phyloP scores from a whole-genome alignment of 2,888 invertebrate genomes.

The Seira ritae region DNA sequence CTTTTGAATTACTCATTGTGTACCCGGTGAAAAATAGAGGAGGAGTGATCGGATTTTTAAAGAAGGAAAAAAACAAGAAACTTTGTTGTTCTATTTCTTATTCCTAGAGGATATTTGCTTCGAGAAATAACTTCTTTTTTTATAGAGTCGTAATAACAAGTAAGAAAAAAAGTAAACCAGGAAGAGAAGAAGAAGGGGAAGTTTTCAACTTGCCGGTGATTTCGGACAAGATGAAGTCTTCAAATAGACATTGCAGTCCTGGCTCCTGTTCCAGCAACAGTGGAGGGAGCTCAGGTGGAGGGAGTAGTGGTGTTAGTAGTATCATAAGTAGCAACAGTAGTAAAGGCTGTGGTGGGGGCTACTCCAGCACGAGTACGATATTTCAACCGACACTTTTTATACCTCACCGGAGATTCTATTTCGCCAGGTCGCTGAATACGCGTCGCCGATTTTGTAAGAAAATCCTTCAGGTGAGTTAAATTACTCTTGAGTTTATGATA shows the following conservation, averaged over 20 bases:
- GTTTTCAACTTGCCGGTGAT: constrained; percentile 29
- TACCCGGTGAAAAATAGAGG: not conserved
- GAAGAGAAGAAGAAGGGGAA: not conserved
- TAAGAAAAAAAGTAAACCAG: not conserved
- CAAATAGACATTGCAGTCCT: constrained; percentile 57
- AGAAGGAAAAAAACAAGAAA: constrained; percentile 33
- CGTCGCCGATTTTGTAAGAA: constrained; percentile 74
- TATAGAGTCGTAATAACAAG: not conserved
- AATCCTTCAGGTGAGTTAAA: constrained; percentile 73
- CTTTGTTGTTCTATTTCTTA: constrained; percentile 31
- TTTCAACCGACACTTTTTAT: constrained; percentile 72
- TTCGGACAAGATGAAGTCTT: constrained; percentile 58
- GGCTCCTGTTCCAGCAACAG: constrained; percentile 32
- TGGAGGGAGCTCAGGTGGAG: not conserved
- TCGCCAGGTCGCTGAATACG: constrained; percentile 69
- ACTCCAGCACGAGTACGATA: constrained; percentile 62
- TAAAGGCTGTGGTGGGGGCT: constrained; percentile 22
- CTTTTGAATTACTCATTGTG: constrained; percentile 45
- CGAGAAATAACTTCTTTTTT: not conserved
- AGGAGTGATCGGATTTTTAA: too few relatives aligned
- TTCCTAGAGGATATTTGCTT: constrained; percentile 48
- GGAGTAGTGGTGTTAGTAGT: constrained; percentile 23
- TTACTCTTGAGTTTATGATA: too few relatives aligned
- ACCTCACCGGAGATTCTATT: constrained; percentile 72
- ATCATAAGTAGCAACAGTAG: constrained; percentile 35